Evolutionary conservation across 1,140 invertebrate species (phyloP).

Genomic region (Ceratina calcarata): DNA sequence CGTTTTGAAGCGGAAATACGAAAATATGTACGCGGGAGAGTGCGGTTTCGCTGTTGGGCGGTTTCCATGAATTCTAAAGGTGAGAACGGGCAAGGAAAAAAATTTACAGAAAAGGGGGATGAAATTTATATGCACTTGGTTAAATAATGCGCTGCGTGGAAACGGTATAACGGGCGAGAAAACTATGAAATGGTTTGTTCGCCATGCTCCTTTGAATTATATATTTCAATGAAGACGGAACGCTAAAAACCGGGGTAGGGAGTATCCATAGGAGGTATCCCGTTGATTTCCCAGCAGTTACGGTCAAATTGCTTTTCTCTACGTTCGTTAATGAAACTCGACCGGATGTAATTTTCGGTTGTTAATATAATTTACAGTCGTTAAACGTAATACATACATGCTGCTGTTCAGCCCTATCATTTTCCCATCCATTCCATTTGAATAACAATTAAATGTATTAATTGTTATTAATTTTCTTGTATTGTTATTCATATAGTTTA

Average conservation of each 20-base stretch:
- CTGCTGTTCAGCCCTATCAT: too few species aligned
- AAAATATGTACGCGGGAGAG: background rate
- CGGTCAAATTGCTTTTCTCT: conserved; percentile 18
- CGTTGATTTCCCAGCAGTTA: background rate
- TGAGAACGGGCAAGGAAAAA: background rate
- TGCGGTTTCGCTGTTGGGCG: background rate
- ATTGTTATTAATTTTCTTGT: too few species aligned
- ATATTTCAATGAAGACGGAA: conserved; percentile 20
- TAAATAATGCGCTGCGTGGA: background rate
- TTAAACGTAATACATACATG: too few species aligned
- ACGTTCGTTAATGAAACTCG: background rate
- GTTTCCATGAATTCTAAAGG: background rate
- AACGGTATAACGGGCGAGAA: background rate
- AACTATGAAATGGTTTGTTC: conserved; percentile 14
- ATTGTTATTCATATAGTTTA: too few species aligned
- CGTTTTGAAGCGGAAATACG: background rate
- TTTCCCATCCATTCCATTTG: too few species aligned
- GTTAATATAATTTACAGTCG: background rate
- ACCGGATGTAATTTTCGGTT: conserved; percentile 1
- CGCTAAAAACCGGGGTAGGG: background rate
- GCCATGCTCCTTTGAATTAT: conserved; percentile 20
- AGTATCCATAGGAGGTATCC: background rate
- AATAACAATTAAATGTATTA: too few species aligned
- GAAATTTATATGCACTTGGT: background rate
- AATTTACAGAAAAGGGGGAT: background rate